phyloP scores from a whole-genome alignment of 1,140 invertebrate species.

The Drosophila teissieri region DNA sequence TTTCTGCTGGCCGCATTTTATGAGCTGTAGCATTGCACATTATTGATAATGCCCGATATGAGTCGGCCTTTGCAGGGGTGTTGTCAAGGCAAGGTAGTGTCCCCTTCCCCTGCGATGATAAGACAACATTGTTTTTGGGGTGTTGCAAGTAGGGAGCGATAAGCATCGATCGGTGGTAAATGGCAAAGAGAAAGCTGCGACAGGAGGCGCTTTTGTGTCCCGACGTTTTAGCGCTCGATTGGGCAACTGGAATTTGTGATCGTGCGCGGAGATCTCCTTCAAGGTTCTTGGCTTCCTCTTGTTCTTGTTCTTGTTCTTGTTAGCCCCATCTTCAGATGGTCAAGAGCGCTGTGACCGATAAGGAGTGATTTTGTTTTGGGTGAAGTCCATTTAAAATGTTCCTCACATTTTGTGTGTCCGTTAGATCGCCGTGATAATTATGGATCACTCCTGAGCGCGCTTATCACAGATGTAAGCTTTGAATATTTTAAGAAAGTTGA shows the following conservation, averaged over 20 bases:
- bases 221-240: slow-evolving; percentile 54
- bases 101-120: slow-evolving; percentile 23
- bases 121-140: slow-evolving; percentile 67
- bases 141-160: slow-evolving; percentile 60
- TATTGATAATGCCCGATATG: slow-evolving; percentile 75
- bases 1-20: slow-evolving; percentile 64
- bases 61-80: slow-evolving; percentile 61
- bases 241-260: slow-evolving; percentile 71
- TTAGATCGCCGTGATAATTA: slow-evolving; percentile 29
- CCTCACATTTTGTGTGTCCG: slow-evolving; percentile 20
- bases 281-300: slow-evolving; percentile 25
- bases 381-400: slow-evolving; percentile 14
- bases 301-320: slow-evolving; percentile 22
- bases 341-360: slow-evolving; percentile 44
- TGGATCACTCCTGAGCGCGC: background rate
- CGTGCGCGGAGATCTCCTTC: slow-evolving; percentile 59
- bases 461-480: slow-evolving; percentile 4
- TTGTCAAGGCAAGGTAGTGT: slow-evolving; percentile 55
- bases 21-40: slow-evolving; percentile 81
- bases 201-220: slow-evolving; percentile 31
- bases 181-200: slow-evolving; percentile 67
- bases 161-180: slow-evolving; percentile 66
- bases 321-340: slow-evolving; percentile 23
- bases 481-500: background rate
- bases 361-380: slow-evolving; percentile 40